Evolutionary conservation across 2,113 vertebrate species (phyloP), one percentile per base, ranked within the genome.

Genomic region (Poeciliopsis prolifica): DNA sequence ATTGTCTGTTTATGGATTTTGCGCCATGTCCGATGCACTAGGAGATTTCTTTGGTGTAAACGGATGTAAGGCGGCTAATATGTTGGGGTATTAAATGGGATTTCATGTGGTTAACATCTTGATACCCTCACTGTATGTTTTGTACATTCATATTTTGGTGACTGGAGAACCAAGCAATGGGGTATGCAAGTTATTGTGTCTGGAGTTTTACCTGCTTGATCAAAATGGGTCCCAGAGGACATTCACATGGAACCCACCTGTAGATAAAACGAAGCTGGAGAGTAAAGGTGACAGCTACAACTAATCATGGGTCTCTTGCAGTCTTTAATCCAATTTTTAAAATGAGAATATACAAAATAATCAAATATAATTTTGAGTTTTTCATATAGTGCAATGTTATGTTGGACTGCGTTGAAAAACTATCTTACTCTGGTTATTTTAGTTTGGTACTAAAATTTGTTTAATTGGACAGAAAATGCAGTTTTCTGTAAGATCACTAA

Each of bases 191-290:
- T 37, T 37, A 9, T 37, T 37, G 35, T 37, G 35, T 10, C 35
- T 37, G 94, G 92, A 95, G 94, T 91, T 90, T 93, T 96, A 96
- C 96, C 97, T 97, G 96, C 95, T 97, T 97, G 96, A 96, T 97
- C 96, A 97, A 97, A 97, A 96, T 96, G 95, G 94, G 95, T 96
- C 96, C 96, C 96, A 98, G 96, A 98, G 97, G 96, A 96, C 95
- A 94, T 95, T 96, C 94, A 90, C 95, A 95, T 93, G 95, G 96
- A 95, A 17, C 42, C 42, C 14, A 44, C 42, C 14, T 44, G 17
- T 5, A 4, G 42, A 44, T 5, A 44, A 44, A 44, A 44, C 1
- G 3, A 12, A 12, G 2, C 35, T 37, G 10, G 35, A 37, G 10
- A 37, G 11, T 37, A 37, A 37, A 12, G 42, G 42, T 44, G 42